Evolutionary conservation across 1,140 invertebrate species (phyloP).

Genomic region (Drosophila ficusphila): DNA sequence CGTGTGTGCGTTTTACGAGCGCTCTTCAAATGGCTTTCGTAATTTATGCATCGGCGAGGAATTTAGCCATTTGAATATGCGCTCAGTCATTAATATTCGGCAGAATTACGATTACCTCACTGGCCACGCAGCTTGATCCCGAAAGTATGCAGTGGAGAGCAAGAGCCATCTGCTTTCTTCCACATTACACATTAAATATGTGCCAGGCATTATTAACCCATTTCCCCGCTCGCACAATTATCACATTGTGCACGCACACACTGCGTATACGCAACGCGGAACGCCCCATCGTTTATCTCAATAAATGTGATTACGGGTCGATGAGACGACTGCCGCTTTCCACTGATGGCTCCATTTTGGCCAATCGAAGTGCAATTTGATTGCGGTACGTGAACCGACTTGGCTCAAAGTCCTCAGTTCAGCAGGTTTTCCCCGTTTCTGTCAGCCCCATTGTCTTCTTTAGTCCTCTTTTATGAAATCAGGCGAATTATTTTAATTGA

Average conservation of each 20-base stretch:
- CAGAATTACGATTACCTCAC: constrained; percentile 6
- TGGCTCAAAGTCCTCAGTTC: constrained; percentile 21
- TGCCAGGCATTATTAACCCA: constrained; percentile 39
- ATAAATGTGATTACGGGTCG: constrained; percentile 54
- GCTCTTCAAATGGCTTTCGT: constrained; percentile 28
- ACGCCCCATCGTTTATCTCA: constrained; percentile 59
- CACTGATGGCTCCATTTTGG: constrained; percentile 74
- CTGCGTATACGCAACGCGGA: constrained; percentile 52
- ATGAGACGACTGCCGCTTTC: constrained; percentile 45
- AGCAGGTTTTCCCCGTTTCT: constrained; percentile 34
- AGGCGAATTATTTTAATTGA: constrained; percentile 81
- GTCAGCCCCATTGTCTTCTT: constrained; percentile 54
- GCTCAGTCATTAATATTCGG: constrained; percentile 1
- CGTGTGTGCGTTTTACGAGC: constrained; percentile 43
- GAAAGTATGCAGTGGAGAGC: constrained; percentile 19
- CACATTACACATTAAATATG: background rate
- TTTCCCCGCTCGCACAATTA: constrained; percentile 40
- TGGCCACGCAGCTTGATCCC: background rate
- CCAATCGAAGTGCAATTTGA: constrained; percentile 70
- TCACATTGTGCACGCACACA: constrained; percentile 44
- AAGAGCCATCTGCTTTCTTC: background rate
- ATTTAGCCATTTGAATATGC: constrained; percentile 23
- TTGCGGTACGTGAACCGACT: constrained; percentile 62
- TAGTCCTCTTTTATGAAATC: constrained; percentile 51
- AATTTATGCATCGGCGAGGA: constrained; percentile 35